A percentile compares a stretch with the other conserved stretches of the same genome.
Conservation (phyloP, 2,797 vertebrate species). For the Monodelphis domestica region DNA sequence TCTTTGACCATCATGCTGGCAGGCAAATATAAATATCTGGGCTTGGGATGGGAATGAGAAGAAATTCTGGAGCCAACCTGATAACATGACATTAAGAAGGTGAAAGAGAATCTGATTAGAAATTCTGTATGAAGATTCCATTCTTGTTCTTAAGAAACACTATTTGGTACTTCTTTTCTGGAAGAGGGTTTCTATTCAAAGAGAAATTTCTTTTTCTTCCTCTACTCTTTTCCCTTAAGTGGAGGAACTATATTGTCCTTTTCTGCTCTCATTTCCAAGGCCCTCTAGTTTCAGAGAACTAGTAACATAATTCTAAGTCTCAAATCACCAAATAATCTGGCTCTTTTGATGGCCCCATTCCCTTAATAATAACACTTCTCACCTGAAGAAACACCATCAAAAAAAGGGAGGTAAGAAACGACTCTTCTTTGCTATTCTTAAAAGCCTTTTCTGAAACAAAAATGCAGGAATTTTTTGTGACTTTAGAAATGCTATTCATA, state of each 20-base stretch:
- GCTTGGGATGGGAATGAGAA: not conserved
- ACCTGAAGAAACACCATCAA: not conserved
- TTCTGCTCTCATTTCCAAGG: not conserved
- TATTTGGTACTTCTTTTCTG: not conserved
- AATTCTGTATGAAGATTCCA: not conserved
- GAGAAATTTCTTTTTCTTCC: not conserved
- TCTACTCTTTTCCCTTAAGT: not conserved
- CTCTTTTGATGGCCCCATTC: not conserved
- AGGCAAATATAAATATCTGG: not conserved
- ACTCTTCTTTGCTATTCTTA: not conserved
- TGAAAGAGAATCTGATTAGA: not conserved
- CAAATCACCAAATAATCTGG: fast-evolving
- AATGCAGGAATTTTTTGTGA: not conserved
- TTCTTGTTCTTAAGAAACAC: not conserved
- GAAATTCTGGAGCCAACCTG: not conserved
- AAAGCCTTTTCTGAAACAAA: not conserved
- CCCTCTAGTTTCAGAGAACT: not conserved
- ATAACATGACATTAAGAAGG: not conserved
- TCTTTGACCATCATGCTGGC: not conserved
- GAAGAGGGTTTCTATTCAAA: not conserved
- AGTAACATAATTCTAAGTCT: not conserved
- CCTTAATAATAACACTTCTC: not conserved
- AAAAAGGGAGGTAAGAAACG: not conserved
- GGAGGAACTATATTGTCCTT: not conserved
- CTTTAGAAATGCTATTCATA: not conserved